Percentiles rank a stretch among this genome's conserved stretches.
Evolutionary conservation across 2,888 invertebrate genomes (phyloP).

Genomic region (Hedya salicella): DNA sequence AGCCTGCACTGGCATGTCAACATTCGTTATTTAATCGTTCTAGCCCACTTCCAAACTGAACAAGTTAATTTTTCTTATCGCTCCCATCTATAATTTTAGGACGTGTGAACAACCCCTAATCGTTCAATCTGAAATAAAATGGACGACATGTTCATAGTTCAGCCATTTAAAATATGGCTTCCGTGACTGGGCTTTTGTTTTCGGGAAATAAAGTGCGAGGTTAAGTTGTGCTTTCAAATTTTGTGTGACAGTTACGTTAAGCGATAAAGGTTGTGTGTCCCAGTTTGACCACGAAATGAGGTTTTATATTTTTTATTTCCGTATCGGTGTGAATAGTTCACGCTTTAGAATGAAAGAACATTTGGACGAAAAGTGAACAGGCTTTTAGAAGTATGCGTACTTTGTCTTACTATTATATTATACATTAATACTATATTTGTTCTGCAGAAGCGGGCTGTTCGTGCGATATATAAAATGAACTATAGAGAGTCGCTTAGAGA

Average conservation of each 20-base stretch:
- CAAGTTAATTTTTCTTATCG: slow-evolving; percentile 54
- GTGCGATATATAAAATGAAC: too few species aligned
- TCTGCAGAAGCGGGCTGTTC: too few species aligned
- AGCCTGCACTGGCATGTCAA: slow-evolving; percentile 34
- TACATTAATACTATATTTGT: too few species aligned
- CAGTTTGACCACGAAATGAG: not conserved
- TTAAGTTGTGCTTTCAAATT: slow-evolving; percentile 27
- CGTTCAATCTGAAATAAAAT: slow-evolving; percentile 45
- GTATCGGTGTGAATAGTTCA: not conserved
- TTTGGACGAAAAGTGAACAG: too few species aligned
- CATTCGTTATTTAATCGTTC: slow-evolving; percentile 49
- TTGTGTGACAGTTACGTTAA: slow-evolving; percentile 27
- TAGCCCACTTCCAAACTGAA: slow-evolving; percentile 51
- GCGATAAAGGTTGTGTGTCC: slow-evolving; percentile 28
- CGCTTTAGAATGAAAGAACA: too few species aligned
- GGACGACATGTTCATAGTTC: slow-evolving; percentile 43
- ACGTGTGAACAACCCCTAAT: slow-evolving; percentile 63
- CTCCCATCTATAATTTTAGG: slow-evolving; percentile 57
- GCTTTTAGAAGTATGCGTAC: too few species aligned
- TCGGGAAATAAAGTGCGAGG: slow-evolving; percentile 17
- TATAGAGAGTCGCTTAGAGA: too few species aligned
- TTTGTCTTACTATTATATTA: too few species aligned
- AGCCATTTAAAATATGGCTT: slow-evolving; percentile 33
- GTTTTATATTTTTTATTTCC: not conserved
- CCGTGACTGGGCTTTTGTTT: slow-evolving; percentile 29